Evolutionary conservation across 35 echinoderm and acorn worm genomes (phyloP), one percentile per base, ranked within the genome.

Genomic region (Acanthaster planci): DNA sequence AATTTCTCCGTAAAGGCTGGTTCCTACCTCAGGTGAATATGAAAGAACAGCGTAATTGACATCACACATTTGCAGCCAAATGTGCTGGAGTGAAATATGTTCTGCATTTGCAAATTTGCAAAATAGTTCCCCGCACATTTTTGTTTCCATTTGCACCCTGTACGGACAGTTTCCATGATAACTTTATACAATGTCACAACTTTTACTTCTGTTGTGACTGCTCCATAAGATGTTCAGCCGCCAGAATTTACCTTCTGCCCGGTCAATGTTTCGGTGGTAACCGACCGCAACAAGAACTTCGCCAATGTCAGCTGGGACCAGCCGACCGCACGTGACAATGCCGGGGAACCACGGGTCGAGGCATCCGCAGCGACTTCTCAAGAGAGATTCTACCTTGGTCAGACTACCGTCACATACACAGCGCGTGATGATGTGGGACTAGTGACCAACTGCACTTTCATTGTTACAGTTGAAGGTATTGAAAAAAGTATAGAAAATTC

Each of bases 401-500:
- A 67, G 1, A 26, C 6, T 14, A 84, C 89, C 0, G 78, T 90
- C 12, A 64, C 72, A 30, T 90, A 90, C 50, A 57, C 39, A 4
- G 89, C 82, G 17, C 84, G 27, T 18, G 89, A 90, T 38, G 75
- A 19, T 19, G 75, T 15, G 0, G 67, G 82, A 21, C 36, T 90
- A 15, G 22, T 42, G 77, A 79, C 34, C 7, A 57, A 52, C 2
- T 85, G 89, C 37, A 42, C 34, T 5, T 90, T 90, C 57, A 79
- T 27, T 1, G 55, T 90, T 9, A 90, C 89, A n/a, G 83, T 90
- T 18, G 44, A 12, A 85, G 89, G 89, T 90, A 82, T 21, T 29
- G 58, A 47, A 47, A 47, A 12, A n/a, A n/a, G n/a, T n/a, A n/a
- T n/a, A n/a, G n/a, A n/a, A n/a, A n/a, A n/a, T n/a, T n/a, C n/a